Evolutionary conservation across 2,888 invertebrate species (phyloP), one percentile per base, ranked within the genome.

Genomic region (Leuctra nigra): DNA sequence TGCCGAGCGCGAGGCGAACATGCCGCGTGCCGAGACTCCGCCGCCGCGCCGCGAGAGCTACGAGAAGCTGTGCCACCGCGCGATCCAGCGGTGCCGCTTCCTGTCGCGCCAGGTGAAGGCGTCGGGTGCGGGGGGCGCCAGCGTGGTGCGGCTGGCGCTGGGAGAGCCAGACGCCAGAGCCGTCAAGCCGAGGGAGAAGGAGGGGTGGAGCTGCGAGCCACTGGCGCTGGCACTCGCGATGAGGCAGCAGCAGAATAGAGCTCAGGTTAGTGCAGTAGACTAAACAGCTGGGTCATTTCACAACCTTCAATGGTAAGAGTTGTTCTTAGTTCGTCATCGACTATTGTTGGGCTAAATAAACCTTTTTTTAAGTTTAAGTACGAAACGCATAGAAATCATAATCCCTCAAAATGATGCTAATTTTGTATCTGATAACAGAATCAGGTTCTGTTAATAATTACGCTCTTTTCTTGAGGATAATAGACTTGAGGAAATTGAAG

Each of bases 11-110:
- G 39, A 3, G 2, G 39, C 16, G 39, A 6, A 39, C 16, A 20
- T 39, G 13, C 77, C 44, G 70, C 70, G 55, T 71, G 72, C 1
- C 65, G 73, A 9, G 67, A 69, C 20, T 68, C 70, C 38, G 66
- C 72, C 13, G 70, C 69, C 38, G 76, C 75, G 23, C 73, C 7
- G 39, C 39, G 44, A 16, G 2, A 54, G 46, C 36, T 35, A 36
- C 35, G 50, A 23, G 53, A 52, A 16, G 29, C 29, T 16, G 35
- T 53, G 38, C 47, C 25, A 3, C 38, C 25, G 29, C 41, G 53
- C 53, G 36, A 53, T 22, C 4, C 41, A 35, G 18, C 29, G 52
- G 14, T 44, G 36, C 33, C 50, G 24, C 53, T 59, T 44, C 50
- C 44, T 38, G 52, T 18, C 20, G 38, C 20, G 11, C 24, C 23